Evolutionary conservation across 1,140 invertebrate genomes (phyloP), one percentile per base, ranked within the genome.

Genomic region (Drosophila kohkoa): DNA sequence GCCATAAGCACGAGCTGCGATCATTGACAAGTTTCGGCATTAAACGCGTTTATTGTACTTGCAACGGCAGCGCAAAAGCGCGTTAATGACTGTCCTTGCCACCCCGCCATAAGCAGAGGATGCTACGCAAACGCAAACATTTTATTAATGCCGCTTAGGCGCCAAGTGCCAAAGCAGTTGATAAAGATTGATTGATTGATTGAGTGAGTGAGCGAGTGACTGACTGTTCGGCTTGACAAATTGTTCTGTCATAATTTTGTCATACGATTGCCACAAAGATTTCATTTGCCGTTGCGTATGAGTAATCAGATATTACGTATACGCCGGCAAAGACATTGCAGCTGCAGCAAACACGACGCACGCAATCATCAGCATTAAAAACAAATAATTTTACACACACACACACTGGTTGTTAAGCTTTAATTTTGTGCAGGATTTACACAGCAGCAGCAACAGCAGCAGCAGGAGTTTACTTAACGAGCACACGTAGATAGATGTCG

Each of bases 11-110:
- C 28, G 63, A 59, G 65, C 57, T 41, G 48, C 32, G 48, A 55
- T 68, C 72, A 78, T 75, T 78, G 76, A 66, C 66, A 75, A 82
- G 68, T 64, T 76, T 59, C 65, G 63, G 54, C 80, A 79, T 82
- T 87, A 87, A 86, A 82, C 48, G 65, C 75, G 82, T 88, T 86
- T 86, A 87, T 88, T 88, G 83, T 71, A 54, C 71, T 79, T 71
- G 75, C 79, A 76, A 76, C 65, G 64, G 60, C 64, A 73, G 64
- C 60, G 51, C 57, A 70, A 64, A 83, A 83, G 6, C 74, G 77
- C 68, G 75, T 73, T 83, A 81, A 83, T 83, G 77, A 65, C 62
- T 59, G 63, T 15, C 20, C 13, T 13, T 25, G n/a, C 28, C 43
- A 8, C 15, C 16, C 7, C 46, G 5, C 48, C 1, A 13, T 49